Evolutionary conservation across 2,888 invertebrate species (phyloP), one percentile per base, ranked within the genome.

Genomic region (Drosophila dives): DNA sequence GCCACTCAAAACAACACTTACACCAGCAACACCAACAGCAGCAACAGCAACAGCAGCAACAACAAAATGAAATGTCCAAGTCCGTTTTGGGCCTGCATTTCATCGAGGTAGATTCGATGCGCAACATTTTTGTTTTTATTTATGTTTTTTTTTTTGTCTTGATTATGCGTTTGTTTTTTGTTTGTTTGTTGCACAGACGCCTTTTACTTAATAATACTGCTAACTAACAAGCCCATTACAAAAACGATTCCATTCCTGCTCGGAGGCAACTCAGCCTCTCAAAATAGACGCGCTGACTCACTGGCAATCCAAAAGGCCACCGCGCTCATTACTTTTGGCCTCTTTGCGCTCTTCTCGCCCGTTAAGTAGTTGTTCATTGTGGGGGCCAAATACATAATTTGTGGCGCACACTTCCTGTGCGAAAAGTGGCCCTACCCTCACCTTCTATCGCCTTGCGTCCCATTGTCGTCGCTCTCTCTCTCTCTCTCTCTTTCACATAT

Each of bases 11-110:
- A 69, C 88, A 85, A 66, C 86, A 84, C 34, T 38, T 45, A 58
- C 82, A 66, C 58, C 72, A 81, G 63, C 56, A 56, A 20, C 55
- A 55, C 0, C 55, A 38, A 26, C 80, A 87, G 33, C 75, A 66
- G 29, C 75, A 65, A 36, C 79, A 72, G 23, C 85, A 70, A 26
- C 84, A 89, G 45, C 77, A 82, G 60, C 91, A 90, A 71, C 91
- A 91, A 67, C 92, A 91, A 89, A 90, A 89, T 89, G 91, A 91
- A 90, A 92, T 93, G 92, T 92, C 92, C 67, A 91, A 92, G 80
- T 92, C 93, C 71, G 88, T 89, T 71, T 79, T 89, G 82, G 92
- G 90, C 55, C 85, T 91, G 76, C 92, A 92, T 82, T 92, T 88
- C 83, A 88, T 88, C 87, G 92, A 92, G 92, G 92, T 92, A 93